Evolutionary conservation across 2,113 vertebrate species (phyloP).

Genomic region (Pelodiscus sinensis): DNA sequence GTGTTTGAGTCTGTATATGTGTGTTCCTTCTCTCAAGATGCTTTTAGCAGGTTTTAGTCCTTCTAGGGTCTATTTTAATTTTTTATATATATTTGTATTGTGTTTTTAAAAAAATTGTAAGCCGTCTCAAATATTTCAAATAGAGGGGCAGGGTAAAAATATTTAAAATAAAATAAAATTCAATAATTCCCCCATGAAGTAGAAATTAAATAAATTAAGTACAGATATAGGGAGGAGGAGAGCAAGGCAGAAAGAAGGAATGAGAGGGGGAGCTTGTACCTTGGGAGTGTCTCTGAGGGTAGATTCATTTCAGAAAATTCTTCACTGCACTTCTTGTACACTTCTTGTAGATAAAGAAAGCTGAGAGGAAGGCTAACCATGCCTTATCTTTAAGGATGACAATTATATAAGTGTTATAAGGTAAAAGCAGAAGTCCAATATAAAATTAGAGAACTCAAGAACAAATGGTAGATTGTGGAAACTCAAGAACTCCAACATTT

Average conservation of each 20-base stretch:
- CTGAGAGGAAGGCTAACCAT: not conserved
- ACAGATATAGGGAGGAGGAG: not conserved
- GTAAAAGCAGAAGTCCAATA: too few species aligned
- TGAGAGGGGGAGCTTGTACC: rapidly evolving
- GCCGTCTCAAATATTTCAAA: too few species aligned
- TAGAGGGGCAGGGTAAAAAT: too few species aligned
- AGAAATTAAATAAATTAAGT: slow-evolving; percentile 7
- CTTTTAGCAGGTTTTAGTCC: too few species aligned
- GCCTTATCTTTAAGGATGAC: not conserved
- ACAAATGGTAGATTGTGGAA: too few species aligned
- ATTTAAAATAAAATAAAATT: not conserved
- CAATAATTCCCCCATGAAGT: not conserved
- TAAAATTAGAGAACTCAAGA: too few species aligned
- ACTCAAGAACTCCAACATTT: too few species aligned
- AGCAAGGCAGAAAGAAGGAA: not conserved
- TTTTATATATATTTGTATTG: too few species aligned
- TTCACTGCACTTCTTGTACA: not conserved
- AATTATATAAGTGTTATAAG: not conserved
- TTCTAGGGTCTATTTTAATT: too few species aligned
- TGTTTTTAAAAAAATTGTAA: too few species aligned
- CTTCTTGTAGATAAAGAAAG: not conserved
- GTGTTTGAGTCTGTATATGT: too few species aligned
- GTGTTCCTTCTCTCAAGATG: too few species aligned
- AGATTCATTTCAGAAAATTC: not conserved
- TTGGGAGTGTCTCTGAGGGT: not conserved